These are phyloP conservation scores for Monopis laevigella DNA, from an alignment of 2,888 invertebrate species.

Conservation along the genomic window DNA sequence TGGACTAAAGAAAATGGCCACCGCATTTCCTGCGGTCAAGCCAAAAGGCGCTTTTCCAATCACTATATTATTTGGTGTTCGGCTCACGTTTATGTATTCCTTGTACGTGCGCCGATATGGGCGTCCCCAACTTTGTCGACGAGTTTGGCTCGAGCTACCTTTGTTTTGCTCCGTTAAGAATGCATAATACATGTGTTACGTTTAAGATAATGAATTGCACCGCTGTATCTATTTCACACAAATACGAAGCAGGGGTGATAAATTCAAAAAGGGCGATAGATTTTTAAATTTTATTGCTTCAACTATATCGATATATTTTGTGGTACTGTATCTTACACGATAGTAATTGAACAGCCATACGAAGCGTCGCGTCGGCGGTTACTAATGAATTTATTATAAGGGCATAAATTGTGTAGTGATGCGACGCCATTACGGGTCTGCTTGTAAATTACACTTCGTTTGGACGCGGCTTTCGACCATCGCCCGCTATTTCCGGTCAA, in stretches of 20 bases:
- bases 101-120: constrained; percentile 27
- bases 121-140: constrained; percentile 7
- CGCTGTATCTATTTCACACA: background rate
- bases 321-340: too few relatives aligned
- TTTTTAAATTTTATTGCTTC: too few relatives aligned
- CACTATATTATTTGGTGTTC: constrained; percentile 34
- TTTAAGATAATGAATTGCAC: constrained; percentile 3
- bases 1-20: constrained; percentile 48
- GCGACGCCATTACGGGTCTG: constrained; percentile 55
- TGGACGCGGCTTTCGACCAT: constrained; percentile 22
- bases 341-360: background rate
- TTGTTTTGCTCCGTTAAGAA: constrained; percentile 5
- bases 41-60: constrained; percentile 58
- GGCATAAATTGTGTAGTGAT: constrained; percentile 62
- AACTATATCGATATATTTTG: too few relatives aligned
- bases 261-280: too few relatives aligned
- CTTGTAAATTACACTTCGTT: constrained; percentile 61
- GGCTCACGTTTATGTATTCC: constrained; percentile 37
- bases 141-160: constrained; percentile 5
- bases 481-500: constrained; percentile 37
- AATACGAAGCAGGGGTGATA: too few relatives aligned
- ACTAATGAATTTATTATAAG: constrained; percentile 65
- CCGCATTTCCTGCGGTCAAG: constrained; percentile 64
- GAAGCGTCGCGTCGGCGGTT: constrained; percentile 1
- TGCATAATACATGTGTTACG: background rate